Base-by-base conservation (phyloP, 2,797 vertebrate species). In the Protosalanx chinensis region DNA sequence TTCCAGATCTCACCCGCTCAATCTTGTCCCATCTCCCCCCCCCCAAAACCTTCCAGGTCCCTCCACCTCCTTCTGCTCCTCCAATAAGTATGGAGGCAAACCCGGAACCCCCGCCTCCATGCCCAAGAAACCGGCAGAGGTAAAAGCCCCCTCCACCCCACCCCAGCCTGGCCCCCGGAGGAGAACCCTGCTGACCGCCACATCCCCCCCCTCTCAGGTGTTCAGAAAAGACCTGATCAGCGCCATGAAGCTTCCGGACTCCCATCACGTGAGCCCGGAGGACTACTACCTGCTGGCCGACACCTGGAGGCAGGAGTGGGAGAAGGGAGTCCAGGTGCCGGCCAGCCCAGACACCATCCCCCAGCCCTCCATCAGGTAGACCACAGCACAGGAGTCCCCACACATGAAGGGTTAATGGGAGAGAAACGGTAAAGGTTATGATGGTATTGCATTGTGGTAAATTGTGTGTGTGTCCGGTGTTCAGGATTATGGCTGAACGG, bases 141-240 rank as follows among this genome's bases (percentile, higher is more conserved):
- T 97, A 85, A 87, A 86, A 32, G 1, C 59, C 13, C 29, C 29
- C 10, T 16, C 51, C 51, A 4, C 51, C 51, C 51, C 10, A 4
- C 23, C 62, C 16, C 6, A 18, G 35, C 29, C 49, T 10, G 10
- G 27, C 27, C 6, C 51, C 3, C 1, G 23, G 23, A 27, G 23
- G 23, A 46, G 8, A 46, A 46, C 8, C 41, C 41, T 13, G 41
- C 41, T 46, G 41, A 46, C 41, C 10, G 8, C 7, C 41, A 27
- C 10, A 3, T 46, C 41, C 13, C 41, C 41, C 41, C 41, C 41
- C 10, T 10, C 41, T 0, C 85, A 98, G 97, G 95, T 99, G 86
- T 99, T 98, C 92, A 94, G 98, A 87, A 99, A 99, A 93, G 98
- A 99, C 93, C 93, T 99, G 91, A 99, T 99, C 87, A 99, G 98